These are phyloP conservation scores for Cephus nigrinus DNA, from an alignment of 2,888 invertebrate species.

Conservation along the genomic window DNA sequence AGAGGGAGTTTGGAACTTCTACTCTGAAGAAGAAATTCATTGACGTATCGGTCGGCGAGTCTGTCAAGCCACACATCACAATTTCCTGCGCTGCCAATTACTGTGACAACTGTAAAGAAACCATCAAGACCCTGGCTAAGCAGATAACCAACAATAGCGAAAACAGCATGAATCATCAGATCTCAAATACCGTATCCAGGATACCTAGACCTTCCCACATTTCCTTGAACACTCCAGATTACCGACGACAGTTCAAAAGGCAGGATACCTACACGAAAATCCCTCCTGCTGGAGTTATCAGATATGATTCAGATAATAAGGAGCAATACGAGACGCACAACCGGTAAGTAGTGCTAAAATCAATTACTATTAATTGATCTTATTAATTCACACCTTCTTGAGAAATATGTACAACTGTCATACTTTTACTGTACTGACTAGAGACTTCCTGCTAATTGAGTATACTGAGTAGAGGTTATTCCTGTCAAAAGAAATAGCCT, in stretches of 20 bases:
- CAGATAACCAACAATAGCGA: conserved; percentile 52
- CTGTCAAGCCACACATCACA: conserved; percentile 67
- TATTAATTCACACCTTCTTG: not conserved
- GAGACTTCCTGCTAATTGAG: not conserved
- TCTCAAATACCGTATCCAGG: conserved; percentile 47
- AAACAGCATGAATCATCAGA: conserved; percentile 39
- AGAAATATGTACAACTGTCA: not conserved
- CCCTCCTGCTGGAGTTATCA: conserved; percentile 44
- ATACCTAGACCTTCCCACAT: conserved; percentile 60
- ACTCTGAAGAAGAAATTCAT: conserved; percentile 64
- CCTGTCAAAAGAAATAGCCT: not conserved
- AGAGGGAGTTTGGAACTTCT: conserved; percentile 58
- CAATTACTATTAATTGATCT: not conserved
- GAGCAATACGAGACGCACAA: conserved; percentile 53
- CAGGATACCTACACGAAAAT: conserved; percentile 64
- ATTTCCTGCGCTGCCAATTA: conserved; percentile 69
- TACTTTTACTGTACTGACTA: not conserved
- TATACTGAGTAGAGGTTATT: not conserved
- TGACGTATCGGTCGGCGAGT: conserved; percentile 69
- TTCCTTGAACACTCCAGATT: conserved; percentile 38
- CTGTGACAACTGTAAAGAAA: conserved; percentile 73
- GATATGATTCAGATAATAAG: conserved; percentile 57
- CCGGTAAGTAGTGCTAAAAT: conserved; percentile 38
- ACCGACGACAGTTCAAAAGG: conserved; percentile 54
- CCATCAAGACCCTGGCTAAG: conserved; percentile 69